Conservation (phyloP, 2,888 invertebrate genomes). For the Sthenelais limicola region DNA sequence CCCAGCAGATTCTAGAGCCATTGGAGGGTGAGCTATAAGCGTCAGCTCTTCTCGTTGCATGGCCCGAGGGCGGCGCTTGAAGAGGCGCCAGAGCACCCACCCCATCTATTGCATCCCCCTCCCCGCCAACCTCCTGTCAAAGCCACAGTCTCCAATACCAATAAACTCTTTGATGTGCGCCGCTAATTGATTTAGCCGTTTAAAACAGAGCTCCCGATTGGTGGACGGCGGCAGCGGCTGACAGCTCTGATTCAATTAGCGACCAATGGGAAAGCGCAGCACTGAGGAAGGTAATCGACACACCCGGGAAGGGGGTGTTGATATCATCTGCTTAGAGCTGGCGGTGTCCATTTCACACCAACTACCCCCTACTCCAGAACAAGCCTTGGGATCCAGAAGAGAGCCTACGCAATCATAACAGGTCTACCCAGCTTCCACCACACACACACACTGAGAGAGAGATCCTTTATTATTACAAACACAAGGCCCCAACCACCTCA, state of each 20-base stretch:
- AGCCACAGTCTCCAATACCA: conserved; percentile 22
- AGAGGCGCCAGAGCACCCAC: background rate
- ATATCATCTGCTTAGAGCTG: conserved; percentile 22
- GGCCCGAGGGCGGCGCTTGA: background rate
- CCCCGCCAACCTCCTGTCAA: conserved; percentile 23
- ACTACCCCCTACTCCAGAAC: background rate
- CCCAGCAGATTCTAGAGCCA: too few species aligned
- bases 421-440: too few species aligned
- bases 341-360: background rate
- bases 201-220: conserved; percentile 30
- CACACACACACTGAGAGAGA: too few species aligned
- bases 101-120: conserved; percentile 19
- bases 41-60: too few species aligned
- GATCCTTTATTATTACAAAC: too few species aligned
- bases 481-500: too few species aligned
- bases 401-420: too few species aligned
- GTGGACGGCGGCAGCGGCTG: background rate
- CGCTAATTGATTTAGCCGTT: conserved; percentile 41
- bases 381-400: background rate
- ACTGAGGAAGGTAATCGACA: background rate
- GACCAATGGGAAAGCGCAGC: conserved; percentile 18
- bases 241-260: conserved; percentile 33
- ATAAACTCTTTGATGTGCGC: conserved; percentile 29
- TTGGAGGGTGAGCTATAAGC: too few species aligned
- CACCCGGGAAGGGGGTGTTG: background rate